Evolutionary conservation across 2,888 invertebrate genomes (phyloP).

Genomic region (Tipula helvola): DNA sequence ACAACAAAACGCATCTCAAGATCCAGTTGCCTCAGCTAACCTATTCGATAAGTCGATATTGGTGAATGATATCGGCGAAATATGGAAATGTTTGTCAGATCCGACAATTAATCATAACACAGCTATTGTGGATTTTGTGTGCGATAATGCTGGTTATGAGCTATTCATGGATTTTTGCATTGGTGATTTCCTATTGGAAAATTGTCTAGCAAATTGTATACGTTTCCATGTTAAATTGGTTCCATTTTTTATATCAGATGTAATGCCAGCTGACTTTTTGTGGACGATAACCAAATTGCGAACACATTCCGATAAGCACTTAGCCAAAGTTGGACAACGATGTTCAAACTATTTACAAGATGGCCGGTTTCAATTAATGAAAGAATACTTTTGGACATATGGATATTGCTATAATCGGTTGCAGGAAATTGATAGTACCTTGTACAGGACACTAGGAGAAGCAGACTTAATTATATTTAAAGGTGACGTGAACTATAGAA

Average conservation of each 20-base stretch:
- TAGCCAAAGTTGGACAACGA: conserved; percentile 38
- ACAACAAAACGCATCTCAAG: too few relatives aligned
- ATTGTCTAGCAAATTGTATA: conserved; percentile 43
- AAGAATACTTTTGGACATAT: conserved; percentile 76
- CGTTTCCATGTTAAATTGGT: too few relatives aligned
- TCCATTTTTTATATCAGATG: too few relatives aligned
- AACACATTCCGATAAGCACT: conserved; percentile 39
- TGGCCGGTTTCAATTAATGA: conserved; percentile 34
- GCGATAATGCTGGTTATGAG: conserved; percentile 93
- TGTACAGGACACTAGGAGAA: conserved; percentile 43
- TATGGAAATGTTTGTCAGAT: too few relatives aligned
- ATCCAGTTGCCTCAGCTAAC: too few relatives aligned
- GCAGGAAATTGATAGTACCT: conserved; percentile 28
- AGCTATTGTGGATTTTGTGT: conserved; percentile 51
- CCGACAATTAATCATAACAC: too few relatives aligned
- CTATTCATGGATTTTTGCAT: conserved; percentile 79
- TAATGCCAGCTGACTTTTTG: too few relatives aligned
- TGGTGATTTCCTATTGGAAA: conserved; percentile 61
- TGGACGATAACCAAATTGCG: too few relatives aligned
- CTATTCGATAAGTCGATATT: too few relatives aligned
- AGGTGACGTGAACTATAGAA: conserved; percentile 92
- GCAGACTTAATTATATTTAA: conserved; percentile 71
- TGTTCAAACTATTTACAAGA: conserved; percentile 46
- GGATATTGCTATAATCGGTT: conserved; percentile 70
- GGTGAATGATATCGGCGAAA: too few relatives aligned